These are phyloP conservation scores for Taenioides sp. DNA, from an alignment of 2,797 vertebrate genomes.

Conservation along the genomic window DNA sequence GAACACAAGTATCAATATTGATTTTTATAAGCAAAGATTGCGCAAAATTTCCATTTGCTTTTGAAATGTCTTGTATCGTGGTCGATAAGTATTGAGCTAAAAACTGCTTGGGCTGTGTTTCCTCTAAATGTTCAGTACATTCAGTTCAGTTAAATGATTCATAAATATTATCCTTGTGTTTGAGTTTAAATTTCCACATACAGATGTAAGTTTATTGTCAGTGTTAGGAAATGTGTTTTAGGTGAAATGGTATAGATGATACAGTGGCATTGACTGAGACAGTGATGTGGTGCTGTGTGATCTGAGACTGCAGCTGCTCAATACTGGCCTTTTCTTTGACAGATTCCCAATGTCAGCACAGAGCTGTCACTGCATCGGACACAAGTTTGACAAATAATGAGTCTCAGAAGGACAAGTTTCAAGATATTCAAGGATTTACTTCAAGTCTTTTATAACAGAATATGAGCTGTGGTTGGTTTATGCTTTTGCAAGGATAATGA, in stretches of 20 bases:
- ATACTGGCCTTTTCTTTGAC: conserved; percentile 40
- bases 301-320: conserved; percentile 15
- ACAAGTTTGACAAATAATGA: conserved; percentile 10
- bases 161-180: conserved; percentile 26
- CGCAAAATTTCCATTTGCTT: neutral
- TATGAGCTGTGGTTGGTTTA: neutral
- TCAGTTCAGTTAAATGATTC: neutral
- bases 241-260: conserved; percentile 40
- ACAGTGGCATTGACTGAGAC: conserved; percentile 47
- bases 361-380: conserved; percentile 9
- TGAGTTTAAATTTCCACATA: neutral
- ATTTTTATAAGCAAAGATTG: neutral
- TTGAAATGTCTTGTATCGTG: conserved; percentile 32
- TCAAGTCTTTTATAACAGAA: neutral
- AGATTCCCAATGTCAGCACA: conserved; percentile 42
- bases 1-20: no score
- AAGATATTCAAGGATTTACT: neutral
- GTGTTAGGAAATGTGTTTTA: conserved; percentile 30
- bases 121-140: conserved; percentile 14
- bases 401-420: conserved; percentile 10
- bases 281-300: conserved; percentile 30
- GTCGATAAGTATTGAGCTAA: neutral
- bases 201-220: neutral
- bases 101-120: neutral
- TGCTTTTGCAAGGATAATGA: neutral